These are phyloP conservation scores for Centruroides sculpturatus DNA, from an alignment of 1,140 invertebrate genomes.

Conservation along the genomic window DNA sequence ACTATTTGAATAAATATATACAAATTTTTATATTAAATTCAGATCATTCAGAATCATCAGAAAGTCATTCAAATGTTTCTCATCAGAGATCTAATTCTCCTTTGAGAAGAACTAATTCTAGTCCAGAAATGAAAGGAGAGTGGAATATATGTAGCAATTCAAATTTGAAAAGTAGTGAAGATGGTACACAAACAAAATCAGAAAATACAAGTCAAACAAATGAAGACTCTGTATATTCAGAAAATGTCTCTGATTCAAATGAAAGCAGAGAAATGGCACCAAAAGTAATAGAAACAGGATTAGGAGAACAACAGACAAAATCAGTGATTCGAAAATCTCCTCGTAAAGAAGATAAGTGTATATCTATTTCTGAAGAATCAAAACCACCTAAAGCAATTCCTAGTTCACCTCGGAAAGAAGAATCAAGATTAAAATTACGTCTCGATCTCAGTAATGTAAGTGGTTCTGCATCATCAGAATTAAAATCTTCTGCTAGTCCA, in stretches of 20 bases:
- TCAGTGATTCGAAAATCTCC: neutral
- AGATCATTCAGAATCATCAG: neutral
- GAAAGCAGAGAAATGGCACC: neutral
- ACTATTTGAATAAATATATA: no score
- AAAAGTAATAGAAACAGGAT: neutral
- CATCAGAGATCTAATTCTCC: neutral
- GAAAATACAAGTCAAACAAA: neutral
- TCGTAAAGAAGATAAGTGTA: constrained; percentile 34
- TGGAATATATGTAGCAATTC: neutral
- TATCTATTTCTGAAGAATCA: constrained; percentile 70
- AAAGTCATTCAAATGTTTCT: constrained; percentile 5
- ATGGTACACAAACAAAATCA: neutral
- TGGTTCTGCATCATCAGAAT: neutral
- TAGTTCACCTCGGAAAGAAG: neutral
- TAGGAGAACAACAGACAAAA: neutral
- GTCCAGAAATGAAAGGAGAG: constrained; percentile 61
- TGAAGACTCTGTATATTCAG: no score
- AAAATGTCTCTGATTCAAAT: neutral
- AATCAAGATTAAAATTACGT: neutral
- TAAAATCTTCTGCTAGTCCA: neutral
- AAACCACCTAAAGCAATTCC: constrained; percentile 24
- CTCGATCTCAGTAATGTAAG: neutral
- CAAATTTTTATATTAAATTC: no score
- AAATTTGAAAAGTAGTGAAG: no score
- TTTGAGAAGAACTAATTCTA: constrained; percentile 70